Evolutionary conservation across 2,797 vertebrate species (phyloP).

Genomic region (Danio jaintianensis): DNA sequence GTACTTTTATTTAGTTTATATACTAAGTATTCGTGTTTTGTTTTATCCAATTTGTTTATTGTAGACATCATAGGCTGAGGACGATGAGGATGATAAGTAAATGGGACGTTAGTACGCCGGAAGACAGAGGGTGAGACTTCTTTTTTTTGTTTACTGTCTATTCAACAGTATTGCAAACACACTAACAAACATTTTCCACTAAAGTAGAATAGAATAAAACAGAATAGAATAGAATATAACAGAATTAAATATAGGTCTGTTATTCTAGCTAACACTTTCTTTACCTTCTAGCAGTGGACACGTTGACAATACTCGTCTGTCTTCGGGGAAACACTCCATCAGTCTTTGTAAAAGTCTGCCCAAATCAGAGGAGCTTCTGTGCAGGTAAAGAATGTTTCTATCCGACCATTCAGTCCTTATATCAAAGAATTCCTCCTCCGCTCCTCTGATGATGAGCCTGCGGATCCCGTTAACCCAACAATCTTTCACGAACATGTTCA

Average conservation of each 20-base stretch:
- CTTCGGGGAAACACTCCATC: constrained; percentile 91
- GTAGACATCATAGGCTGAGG: too few species aligned
- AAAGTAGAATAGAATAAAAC: constrained; percentile 5
- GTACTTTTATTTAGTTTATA: too few species aligned
- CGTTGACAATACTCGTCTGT: constrained; percentile 85
- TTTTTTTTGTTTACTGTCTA: too few species aligned
- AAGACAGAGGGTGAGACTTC: too few species aligned
- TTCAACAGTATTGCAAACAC: too few species aligned
- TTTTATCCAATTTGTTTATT: too few species aligned
- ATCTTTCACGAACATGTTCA: constrained; percentile 97
- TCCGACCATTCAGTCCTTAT: constrained; percentile 98
- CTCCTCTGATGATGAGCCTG: constrained; percentile 90
- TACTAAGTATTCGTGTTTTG: too few species aligned
- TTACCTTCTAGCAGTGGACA: constrained; percentile 88
- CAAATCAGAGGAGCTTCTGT: constrained; percentile 91
- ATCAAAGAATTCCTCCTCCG: constrained; percentile 97
- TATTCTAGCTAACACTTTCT: background rate
- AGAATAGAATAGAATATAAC: background rate
- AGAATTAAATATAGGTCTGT: background rate
- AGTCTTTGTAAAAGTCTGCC: constrained; percentile 88
- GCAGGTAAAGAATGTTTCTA: constrained; percentile 93
- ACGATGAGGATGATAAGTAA: too few species aligned
- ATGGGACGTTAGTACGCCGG: too few species aligned
- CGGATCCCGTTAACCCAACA: constrained; percentile 98
- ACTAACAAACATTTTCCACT: too few species aligned